Base-by-base conservation (phyloP, 64 coral and sea anemone genomes). In the Platygyra sinensis region DNA sequence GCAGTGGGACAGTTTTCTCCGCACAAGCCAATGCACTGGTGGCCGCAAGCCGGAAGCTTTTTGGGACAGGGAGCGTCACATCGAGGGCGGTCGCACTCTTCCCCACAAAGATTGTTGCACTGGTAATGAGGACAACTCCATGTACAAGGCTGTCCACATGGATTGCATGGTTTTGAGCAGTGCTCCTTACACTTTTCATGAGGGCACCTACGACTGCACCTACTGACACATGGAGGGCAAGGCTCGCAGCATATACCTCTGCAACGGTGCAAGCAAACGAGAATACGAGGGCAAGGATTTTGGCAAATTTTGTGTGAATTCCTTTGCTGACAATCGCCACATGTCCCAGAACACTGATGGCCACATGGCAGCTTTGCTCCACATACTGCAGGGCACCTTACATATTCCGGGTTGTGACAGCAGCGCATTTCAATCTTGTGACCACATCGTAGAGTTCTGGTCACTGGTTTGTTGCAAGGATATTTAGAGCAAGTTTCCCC, bases 181-280 rank as follows among this genome's bases (percentile, higher is more conserved):
- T 19, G 22, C 11, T 79, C 22, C 2, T 25, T 42, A 79, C 88
- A 94, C 20, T 77, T 90, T 32, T 18, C 36, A 46, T 95, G 93
- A 57, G 72, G 52, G 31, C 93, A 95, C 27, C 76, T 72, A 25
- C 93, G 67, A 36, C 90, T 25, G 64, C 93, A 95, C 60, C 72
- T 62, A 61, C 67, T 77, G 76, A 57, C 73, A 52, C 93, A 95
- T 12, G 93, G 93, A 54, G 93, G 84, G 25, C 93, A 95, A 17
- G 89, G 89, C 57, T 88, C 82, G 18, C 52, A 13, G 25, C 93
- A 95, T n/a, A 29, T 51, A 13, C 75, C 93, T 80, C 72, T 75
- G 42, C 93, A 94, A 10, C 89, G 82, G 72, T 94, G 93, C 29
- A 76, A 87, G 73, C 93, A 94, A 27, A 91, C 75, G 1, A 94